phyloP scores from a whole-genome alignment of 2,113 vertebrate species.

The Alectura lathami region DNA sequence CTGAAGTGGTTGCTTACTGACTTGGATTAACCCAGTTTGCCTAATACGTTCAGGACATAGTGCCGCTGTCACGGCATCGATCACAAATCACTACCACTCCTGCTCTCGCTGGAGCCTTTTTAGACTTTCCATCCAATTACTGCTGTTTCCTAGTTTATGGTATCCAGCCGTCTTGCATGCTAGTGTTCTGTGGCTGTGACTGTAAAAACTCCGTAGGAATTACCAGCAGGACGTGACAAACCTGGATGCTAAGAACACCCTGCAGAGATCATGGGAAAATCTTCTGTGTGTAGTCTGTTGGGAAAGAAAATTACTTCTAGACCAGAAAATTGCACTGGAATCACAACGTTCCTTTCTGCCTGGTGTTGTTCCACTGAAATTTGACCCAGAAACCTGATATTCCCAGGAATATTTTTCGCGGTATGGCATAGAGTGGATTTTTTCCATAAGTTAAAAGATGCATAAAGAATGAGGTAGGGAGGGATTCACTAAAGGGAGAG shows the following conservation, averaged over 20 bases:
- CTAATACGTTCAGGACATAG: neutral
- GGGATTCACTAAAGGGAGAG: neutral
- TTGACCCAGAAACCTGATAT: neutral
- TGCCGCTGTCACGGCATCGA: neutral
- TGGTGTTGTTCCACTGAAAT: neutral
- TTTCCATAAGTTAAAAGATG: neutral
- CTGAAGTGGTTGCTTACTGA: neutral
- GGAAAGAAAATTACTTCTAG: neutral
- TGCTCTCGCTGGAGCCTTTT: neutral
- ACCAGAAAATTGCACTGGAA: neutral
- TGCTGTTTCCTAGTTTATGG: neutral
- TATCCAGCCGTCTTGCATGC: neutral
- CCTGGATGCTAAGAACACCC: neutral
- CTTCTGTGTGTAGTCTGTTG: neutral
- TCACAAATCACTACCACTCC: neutral
- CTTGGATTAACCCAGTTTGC: neutral
- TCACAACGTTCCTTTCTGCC: neutral
- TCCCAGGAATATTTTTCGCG: neutral
- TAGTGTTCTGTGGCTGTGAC: neutral
- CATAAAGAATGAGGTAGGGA: neutral
- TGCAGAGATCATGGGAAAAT: neutral
- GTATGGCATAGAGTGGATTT: neutral
- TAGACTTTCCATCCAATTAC: neutral
- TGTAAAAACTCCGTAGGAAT: neutral
- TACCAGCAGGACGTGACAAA: neutral